Percentiles rank a stretch among this genome's conserved stretches.
phyloP scores from a whole-genome alignment of 1,140 invertebrate species.

The Leptoteleia sp. region DNA sequence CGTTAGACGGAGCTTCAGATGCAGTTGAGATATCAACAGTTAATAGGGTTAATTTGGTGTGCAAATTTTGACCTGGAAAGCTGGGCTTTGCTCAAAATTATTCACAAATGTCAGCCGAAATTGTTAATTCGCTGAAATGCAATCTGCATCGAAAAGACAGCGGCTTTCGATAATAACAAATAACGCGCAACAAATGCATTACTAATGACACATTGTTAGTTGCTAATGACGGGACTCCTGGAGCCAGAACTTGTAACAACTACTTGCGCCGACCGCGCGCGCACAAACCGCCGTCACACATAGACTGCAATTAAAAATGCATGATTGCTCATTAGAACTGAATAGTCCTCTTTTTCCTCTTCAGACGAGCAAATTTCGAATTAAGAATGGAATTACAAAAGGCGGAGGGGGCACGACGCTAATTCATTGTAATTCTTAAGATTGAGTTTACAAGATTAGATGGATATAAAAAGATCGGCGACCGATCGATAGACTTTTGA shows the following conservation, averaged over 20 bases:
- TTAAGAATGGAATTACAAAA: conserved; percentile 36
- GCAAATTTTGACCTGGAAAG: conserved; percentile 37
- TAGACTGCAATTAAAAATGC: conserved; percentile 50
- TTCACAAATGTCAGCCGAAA: conserved; percentile 10
- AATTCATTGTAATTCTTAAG: conserved; percentile 57
- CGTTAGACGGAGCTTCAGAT: background rate
- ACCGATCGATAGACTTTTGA: conserved; percentile 73
- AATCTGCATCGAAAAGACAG: conserved; percentile 9
- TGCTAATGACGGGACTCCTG: conserved; percentile 49
- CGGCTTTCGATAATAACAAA: conserved; percentile 26
- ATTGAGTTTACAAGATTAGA: conserved; percentile 61
- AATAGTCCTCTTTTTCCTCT: conserved; percentile 35
- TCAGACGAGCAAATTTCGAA: conserved; percentile 32
- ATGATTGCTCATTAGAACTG: conserved; percentile 60
- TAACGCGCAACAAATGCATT: conserved; percentile 33
- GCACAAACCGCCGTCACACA: conserved; percentile 14
- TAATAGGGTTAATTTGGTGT: conserved; percentile 21
- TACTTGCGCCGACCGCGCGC: conserved; percentile 1
- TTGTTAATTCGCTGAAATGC: conserved; percentile 6
- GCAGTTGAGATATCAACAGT: conserved; percentile 23
- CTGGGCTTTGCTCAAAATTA: conserved; percentile 1
- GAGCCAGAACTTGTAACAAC: conserved; percentile 1
- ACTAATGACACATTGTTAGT: conserved; percentile 51
- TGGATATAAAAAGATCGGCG: conserved; percentile 69
- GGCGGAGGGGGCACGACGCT: background rate